Conservation (phyloP, 2,888 invertebrate genomes). For the Galeruca laticollis region DNA sequence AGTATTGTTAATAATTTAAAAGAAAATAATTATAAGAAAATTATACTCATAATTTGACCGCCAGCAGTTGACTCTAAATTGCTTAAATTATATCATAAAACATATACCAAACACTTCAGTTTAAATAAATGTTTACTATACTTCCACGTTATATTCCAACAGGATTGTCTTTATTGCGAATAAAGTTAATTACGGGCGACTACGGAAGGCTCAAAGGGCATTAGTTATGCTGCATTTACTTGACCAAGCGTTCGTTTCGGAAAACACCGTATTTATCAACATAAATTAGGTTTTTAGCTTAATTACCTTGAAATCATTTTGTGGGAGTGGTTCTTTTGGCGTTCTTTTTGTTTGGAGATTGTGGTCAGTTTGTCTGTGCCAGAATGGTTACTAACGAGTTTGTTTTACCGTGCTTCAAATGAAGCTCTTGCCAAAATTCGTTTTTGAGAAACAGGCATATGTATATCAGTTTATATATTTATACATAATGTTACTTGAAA, state of each 20-base stretch:
- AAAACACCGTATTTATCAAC: constrained; percentile 36
- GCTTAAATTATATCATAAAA: too few relatives aligned
- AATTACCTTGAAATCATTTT: constrained; percentile 36
- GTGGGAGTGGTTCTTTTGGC: constrained; percentile 6
- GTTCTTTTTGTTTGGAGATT: constrained; percentile 11
- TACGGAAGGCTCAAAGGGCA: constrained; percentile 20
- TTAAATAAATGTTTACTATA: background rate
- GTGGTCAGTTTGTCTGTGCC: constrained; percentile 31
- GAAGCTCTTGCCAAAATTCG: background rate
- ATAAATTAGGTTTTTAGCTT: constrained; percentile 35
- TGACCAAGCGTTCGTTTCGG: constrained; percentile 34
- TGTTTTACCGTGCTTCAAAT: background rate
- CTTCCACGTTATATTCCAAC: background rate
- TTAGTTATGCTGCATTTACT: constrained; percentile 39
- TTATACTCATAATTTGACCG: too few relatives aligned
- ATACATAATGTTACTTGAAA: too few relatives aligned
- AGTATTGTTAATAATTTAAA: too few relatives aligned
- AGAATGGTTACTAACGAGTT: constrained; percentile 10
- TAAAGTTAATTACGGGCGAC: constrained; percentile 21
- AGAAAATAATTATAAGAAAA: too few relatives aligned
- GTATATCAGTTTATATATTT: too few relatives aligned
- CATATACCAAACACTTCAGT: too few relatives aligned
- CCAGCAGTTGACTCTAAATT: too few relatives aligned
- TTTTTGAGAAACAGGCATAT: background rate
- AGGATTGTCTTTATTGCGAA: background rate